These are phyloP conservation scores for Dryobates pubescens DNA, from an alignment of 2,797 vertebrate species.

Conservation along the genomic window DNA sequence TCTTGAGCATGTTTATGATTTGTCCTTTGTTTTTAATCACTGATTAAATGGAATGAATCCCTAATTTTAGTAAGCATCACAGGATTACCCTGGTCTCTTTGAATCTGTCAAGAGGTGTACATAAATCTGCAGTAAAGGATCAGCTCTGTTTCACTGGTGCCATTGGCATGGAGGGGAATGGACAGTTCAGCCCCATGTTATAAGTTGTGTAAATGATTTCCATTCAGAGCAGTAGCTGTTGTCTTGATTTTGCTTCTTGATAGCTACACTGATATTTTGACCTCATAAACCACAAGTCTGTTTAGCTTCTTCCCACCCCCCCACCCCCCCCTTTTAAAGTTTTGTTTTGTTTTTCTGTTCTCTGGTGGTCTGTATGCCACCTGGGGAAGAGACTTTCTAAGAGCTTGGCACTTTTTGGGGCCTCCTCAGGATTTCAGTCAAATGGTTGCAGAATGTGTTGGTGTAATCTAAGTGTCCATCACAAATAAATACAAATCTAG, in stretches of 20 bases:
- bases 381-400: neutral
- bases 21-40: neutral
- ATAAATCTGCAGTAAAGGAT: neutral
- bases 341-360: neutral
- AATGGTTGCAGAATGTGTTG: neutral
- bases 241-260: neutral
- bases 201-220: neutral
- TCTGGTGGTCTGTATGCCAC: neutral
- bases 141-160: neutral
- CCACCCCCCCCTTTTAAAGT: neutral
- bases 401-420: neutral
- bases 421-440: neutral
- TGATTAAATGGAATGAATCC: neutral
- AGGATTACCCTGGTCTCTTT: neutral
- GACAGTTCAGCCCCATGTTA: neutral
- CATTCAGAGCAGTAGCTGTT: neutral
- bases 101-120: neutral
- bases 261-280: neutral
- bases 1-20: neutral
- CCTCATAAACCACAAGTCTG: neutral
- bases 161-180: neutral
- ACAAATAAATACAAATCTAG: neutral
- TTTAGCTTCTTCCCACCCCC: neutral
- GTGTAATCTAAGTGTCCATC: neutral
- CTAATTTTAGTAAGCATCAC: neutral